A percentile compares a stretch with the other conserved stretches of the same genome.
phyloP scores from a whole-genome alignment of 2,888 invertebrate species.

The Drosophila formosana region DNA sequence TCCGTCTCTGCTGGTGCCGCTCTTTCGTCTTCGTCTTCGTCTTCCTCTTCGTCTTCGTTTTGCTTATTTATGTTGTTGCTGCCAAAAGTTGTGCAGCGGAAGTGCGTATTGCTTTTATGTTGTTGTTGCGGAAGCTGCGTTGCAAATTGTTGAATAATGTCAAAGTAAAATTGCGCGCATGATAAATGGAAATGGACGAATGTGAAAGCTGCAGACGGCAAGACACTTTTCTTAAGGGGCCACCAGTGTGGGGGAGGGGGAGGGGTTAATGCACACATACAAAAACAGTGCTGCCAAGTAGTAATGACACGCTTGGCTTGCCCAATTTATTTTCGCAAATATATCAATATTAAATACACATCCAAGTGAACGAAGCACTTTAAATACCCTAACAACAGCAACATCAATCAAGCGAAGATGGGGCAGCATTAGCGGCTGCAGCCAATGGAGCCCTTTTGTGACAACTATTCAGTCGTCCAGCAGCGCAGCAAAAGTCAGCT shows the following conservation, averaged over 20 bases:
- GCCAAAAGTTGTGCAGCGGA: slow-evolving; percentile 67
- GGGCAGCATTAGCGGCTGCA: slow-evolving; percentile 20
- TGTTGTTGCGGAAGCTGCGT: slow-evolving; percentile 61
- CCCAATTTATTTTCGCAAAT: neutral
- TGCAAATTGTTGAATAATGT: slow-evolving; percentile 77
- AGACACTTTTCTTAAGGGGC: slow-evolving; percentile 20
- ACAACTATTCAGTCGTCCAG: slow-evolving; percentile 35
- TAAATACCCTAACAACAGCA: neutral
- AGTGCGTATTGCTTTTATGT: slow-evolving; percentile 45
- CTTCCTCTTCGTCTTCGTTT: neutral
- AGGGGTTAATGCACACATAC: neutral
- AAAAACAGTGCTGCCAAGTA: neutral
- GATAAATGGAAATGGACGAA: slow-evolving; percentile 54
- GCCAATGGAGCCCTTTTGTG: slow-evolving; percentile 55
- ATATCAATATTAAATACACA: too few relatives aligned
- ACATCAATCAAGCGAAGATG: slow-evolving; percentile 2
- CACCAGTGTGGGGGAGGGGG: neutral
- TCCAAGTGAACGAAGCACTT: neutral
- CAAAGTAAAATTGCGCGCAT: slow-evolving; percentile 69
- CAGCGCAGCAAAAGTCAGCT: slow-evolving; percentile 42
- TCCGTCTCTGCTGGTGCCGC: slow-evolving; percentile 6
- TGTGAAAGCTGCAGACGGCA: slow-evolving; percentile 38
- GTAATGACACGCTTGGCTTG: neutral
- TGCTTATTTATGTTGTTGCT: slow-evolving; percentile 36
- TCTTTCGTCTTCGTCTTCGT: slow-evolving; percentile 10